These are phyloP conservation scores for Ennomos erosarius DNA, from an alignment of 2,888 invertebrate species.

Conservation along the genomic window DNA sequence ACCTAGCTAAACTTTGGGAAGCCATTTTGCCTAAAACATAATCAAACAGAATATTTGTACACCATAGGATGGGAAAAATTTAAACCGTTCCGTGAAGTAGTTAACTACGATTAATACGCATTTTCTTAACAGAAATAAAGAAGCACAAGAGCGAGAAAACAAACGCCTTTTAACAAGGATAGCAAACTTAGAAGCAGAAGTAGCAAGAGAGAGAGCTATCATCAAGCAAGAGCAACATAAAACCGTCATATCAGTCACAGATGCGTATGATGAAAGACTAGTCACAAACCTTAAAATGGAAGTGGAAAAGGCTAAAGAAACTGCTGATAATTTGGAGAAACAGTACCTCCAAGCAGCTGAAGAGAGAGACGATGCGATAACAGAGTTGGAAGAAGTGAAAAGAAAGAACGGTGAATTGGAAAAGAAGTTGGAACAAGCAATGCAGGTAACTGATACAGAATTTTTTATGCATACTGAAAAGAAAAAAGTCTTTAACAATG, in stretches of 20 bases:
- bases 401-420: conserved; percentile 91
- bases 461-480: not conserved
- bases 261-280: conserved; percentile 87
- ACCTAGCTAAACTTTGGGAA: no score
- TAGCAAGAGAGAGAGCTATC: conserved; percentile 88
- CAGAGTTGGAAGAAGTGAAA: conserved; percentile 92
- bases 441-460: conserved; percentile 79
- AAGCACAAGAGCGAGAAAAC: conserved; percentile 93
- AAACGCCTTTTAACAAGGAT: conserved; percentile 92
- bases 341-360: conserved; percentile 91
- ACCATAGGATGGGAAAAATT: no score
- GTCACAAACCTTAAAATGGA: conserved; percentile 90
- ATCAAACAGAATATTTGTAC: no score
- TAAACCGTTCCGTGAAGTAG: not conserved
- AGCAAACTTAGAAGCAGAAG: conserved; percentile 92
- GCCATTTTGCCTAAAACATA: no score
- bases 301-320: conserved; percentile 90
- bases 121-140: conserved; percentile 87
- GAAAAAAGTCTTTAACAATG: no score
- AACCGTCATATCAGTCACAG: conserved; percentile 82
- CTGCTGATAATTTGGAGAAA: conserved; percentile 92
- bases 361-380: conserved; percentile 89
- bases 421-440: conserved; percentile 89
- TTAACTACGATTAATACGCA: not conserved
- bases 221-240: conserved; percentile 82